Percentiles rank a stretch among this genome's conserved stretches.
Evolutionary conservation across 2,113 vertebrate genomes (phyloP).

Genomic region (Rostratula benghalensis): DNA sequence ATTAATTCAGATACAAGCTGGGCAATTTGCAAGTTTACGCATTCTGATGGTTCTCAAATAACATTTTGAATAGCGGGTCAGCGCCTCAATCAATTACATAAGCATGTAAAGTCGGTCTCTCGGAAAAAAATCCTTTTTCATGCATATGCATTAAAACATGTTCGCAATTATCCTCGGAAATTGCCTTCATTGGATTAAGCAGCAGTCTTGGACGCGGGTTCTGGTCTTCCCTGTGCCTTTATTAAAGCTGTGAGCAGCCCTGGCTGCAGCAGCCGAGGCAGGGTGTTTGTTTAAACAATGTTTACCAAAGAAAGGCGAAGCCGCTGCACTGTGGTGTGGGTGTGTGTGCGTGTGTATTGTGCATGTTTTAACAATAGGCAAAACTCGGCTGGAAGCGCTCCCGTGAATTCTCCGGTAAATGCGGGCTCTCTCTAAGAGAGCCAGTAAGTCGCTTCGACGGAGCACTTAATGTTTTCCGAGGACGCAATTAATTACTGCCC

Average conservation of each 20-base stretch:
- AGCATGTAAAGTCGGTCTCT: slow-evolving; percentile 90
- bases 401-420: not conserved
- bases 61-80: slow-evolving; percentile 99
- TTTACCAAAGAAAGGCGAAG: slow-evolving; percentile 69
- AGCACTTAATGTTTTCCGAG: not conserved
- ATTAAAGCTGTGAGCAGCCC: slow-evolving; percentile 74
- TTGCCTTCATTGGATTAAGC: slow-evolving; percentile 98
- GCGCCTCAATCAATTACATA: slow-evolving; percentile 99
- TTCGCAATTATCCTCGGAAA: slow-evolving; percentile 99
- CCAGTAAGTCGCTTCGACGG: not conserved
- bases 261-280: slow-evolving; percentile 64
- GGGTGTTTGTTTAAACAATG: slow-evolving; percentile 76
- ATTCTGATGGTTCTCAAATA: slow-evolving; percentile 99
- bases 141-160: slow-evolving; percentile 99
- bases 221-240: slow-evolving; percentile 79
- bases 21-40: slow-evolving; percentile 99
- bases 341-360: not conserved
- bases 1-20: slow-evolving; percentile 99
- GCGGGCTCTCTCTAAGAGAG: not conserved
- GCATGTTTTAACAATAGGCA: slow-evolving; percentile 30
- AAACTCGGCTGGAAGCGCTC: slow-evolving; percentile 22
- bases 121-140: slow-evolving; percentile 95
- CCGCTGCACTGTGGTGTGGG: not conserved
- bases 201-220: slow-evolving; percentile 83
- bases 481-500: slow-evolving; percentile 37